Base-by-base conservation (phyloP, 2,113 vertebrate species). In the Melanotaenia duboulayi region DNA sequence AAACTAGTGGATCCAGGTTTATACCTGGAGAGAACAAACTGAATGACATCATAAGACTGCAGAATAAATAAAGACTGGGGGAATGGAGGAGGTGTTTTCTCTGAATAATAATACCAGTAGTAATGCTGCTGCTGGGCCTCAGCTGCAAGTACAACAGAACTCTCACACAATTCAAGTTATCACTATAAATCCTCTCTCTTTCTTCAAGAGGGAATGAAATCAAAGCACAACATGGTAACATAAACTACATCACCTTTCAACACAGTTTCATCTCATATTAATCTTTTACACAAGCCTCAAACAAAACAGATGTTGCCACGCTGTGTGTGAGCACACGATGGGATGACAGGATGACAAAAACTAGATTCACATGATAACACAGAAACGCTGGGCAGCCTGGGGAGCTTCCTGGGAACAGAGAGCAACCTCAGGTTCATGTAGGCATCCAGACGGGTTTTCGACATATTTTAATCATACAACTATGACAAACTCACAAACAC, bases 161-260 rank as follows among this genome's bases (percentile, higher is more conserved):
- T 80, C 46, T 54, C 80, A 79, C 77, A 35, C 44, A 78, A 35
- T 70, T 67, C 63, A 76, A 71, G 24, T 73, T 56, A 58, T 35
- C 12, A 71, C 63, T 56, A 39, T 12, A 56, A 51, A n/a, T 80
- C 54, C 65, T 65, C 56, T 35, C 56, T 71, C 44, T 63, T 44
- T 66, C 39, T 69, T 57, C 50, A 55, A 52, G 25, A 59, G 68
- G 65, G 74, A 74, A 59, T 60, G 64, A 78, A 88, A 81, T 81
- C 78, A 88, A 84, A 91, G 90, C 85, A 91, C 89, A 71, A 89
- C 83, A 84, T 90, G 84, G 87, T 85, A 78, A 89, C 78, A 84
- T 66, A 56, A 79, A 85, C 84, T 90, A 85, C 76, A 52, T 62
- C 71, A 87, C 77, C 76, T 76, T 85, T 83, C 79, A 87, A 86